These are phyloP conservation scores for Pteropus alecto DNA, from an alignment of 2,113 vertebrate genomes.

Conservation along the genomic window DNA sequence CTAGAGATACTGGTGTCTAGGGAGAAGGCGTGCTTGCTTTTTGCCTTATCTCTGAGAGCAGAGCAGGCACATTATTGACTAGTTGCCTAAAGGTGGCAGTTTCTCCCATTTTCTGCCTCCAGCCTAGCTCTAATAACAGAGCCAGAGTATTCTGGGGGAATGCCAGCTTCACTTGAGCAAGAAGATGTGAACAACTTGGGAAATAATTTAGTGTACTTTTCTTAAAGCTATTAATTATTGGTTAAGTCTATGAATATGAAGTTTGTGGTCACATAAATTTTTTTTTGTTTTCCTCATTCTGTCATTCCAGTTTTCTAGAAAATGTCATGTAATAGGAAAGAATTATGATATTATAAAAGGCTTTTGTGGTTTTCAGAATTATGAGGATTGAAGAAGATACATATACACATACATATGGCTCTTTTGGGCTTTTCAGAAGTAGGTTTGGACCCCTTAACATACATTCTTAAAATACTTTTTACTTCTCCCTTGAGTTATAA, in stretches of 20 bases:
- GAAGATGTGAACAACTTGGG: neutral
- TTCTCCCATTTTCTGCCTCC: neutral
- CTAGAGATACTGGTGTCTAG: neutral
- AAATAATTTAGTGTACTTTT: neutral
- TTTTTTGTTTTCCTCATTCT: conserved; percentile 23
- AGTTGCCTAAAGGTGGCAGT: neutral
- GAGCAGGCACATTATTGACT: neutral
- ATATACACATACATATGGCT: neutral
- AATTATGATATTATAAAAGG: neutral
- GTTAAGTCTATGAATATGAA: neutral
- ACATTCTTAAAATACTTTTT: neutral
- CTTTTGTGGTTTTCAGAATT: neutral
- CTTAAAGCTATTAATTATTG: neutral
- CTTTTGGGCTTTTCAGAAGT: neutral
- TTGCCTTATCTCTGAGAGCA: neutral
- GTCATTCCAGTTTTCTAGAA: conserved; percentile 4
- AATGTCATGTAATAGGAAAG: neutral
- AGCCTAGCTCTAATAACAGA: neutral
- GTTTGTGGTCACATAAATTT: neutral
- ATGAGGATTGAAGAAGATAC: neutral
- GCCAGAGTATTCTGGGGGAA: neutral
- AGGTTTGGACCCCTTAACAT: neutral
- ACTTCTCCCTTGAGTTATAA: neutral
- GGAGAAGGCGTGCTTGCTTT: neutral
- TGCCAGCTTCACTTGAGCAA: neutral